phyloP scores from a whole-genome alignment of 2,797 vertebrate species.

The Intellagama lesueurii region DNA sequence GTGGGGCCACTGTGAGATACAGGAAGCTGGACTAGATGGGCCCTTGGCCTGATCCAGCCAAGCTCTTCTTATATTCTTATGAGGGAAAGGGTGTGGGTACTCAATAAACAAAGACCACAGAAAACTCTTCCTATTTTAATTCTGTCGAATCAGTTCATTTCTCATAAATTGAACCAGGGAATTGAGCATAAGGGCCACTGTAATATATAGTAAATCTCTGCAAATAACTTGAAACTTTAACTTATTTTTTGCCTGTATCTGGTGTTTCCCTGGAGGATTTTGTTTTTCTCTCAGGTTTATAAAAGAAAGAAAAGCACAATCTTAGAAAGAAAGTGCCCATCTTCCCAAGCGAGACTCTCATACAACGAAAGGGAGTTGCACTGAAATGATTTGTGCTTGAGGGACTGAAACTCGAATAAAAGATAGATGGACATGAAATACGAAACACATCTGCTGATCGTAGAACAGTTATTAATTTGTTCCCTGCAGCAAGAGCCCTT shows the following conservation, averaged over 20 bases:
- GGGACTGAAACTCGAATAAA: background rate
- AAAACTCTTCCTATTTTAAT: background rate
- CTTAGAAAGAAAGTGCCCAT: background rate
- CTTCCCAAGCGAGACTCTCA: background rate
- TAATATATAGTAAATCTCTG: background rate
- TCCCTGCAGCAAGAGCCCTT: background rate
- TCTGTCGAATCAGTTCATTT: background rate
- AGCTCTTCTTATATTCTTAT: too few relatives aligned
- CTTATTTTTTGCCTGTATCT: too few relatives aligned
- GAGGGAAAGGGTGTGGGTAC: background rate
- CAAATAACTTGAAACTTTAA: background rate
- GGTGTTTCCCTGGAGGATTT: background rate
- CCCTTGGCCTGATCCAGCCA: too few relatives aligned
- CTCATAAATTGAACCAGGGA: background rate
- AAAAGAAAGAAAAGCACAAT: background rate
- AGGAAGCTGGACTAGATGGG: too few relatives aligned
- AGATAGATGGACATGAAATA: background rate
- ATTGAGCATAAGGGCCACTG: background rate
- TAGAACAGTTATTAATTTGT: background rate
- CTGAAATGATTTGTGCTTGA: background rate
- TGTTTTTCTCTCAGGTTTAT: background rate
- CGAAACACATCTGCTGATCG: too few relatives aligned
- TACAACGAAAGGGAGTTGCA: too few relatives aligned
- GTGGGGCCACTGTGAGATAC: too few relatives aligned
- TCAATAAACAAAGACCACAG: background rate